phyloP scores from a whole-genome alignment of 2,888 invertebrate species.

The Nemoura dubitans region DNA sequence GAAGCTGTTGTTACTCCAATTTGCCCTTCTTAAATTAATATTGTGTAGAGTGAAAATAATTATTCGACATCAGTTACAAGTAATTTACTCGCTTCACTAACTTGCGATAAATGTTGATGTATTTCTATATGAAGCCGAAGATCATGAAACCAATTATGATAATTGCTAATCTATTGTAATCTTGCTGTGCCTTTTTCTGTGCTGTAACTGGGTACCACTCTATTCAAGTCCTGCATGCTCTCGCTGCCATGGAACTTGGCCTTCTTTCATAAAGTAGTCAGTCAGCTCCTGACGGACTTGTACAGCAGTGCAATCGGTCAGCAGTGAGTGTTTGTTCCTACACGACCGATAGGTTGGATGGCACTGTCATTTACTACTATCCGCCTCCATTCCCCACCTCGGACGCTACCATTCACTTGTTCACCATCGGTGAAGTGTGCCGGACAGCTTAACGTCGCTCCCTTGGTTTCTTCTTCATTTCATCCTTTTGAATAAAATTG shows the following conservation, averaged over 20 bases:
- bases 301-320: not conserved
- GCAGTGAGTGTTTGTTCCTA: not conserved
- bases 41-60: too few species aligned
- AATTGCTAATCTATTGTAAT: too few species aligned
- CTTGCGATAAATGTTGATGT: too few species aligned
- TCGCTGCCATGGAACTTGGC: not conserved
- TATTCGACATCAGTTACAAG: too few species aligned
- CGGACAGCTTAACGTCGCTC: constrained; percentile 18
- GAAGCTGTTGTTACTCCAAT: too few species aligned
- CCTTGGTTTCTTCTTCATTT: not conserved
- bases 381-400: constrained; percentile 1
- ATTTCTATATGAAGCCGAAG: too few species aligned
- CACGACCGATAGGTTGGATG: not conserved
- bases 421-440: not conserved
- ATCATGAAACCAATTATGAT: too few species aligned
- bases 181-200: too few species aligned
- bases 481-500: not conserved
- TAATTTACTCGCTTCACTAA: too few species aligned
- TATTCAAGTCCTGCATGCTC: not conserved
- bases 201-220: too few species aligned
- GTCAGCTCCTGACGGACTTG: not conserved
- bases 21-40: too few species aligned
- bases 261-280: not conserved
- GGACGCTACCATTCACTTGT: not conserved
- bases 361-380: not conserved